Evolutionary conservation across 2,113 vertebrate species (phyloP), one percentile per base, ranked within the genome.

Genomic region (Nothocercus julius): DNA sequence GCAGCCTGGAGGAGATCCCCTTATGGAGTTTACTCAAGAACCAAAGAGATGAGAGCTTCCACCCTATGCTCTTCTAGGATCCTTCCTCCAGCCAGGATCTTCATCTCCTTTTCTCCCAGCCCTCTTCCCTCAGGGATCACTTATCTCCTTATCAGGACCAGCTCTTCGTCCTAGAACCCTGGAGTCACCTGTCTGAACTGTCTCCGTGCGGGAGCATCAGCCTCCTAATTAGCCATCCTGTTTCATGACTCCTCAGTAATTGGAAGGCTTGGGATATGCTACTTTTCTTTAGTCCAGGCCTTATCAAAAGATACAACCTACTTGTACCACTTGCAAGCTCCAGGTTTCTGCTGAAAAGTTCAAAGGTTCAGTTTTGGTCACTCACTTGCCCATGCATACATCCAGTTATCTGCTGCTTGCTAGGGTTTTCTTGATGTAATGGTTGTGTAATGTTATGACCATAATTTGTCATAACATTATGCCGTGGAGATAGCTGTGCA

Each of bases 361-460:
- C 44, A 30, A 54, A 64, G 81, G 38, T 54, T 10, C 3, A 40
- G 0, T 32, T 64, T 14, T 22, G 40, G 30, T 54, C 8, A 77
- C 54, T 45, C 22, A 27, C 34, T 53, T 47, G 16, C 13, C 25
- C 45, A 36, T 2, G 47, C 2, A 11, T 27, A 56, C 7, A 30
- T 2, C 6, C 6, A 80, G 16, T 53, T 68, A 14, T 76, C 63
- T 80, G 4, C 42, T 15, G 9, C 34, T 72, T 13, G 8, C 47
- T 28, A 28, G 11, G 34, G 13, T 34, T 53, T 72, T 53, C 47
- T 49, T 49, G 47, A 21, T 49, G 19, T 49, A 21, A 49, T 49
- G 20, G 47, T 49, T 49, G 20, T 36, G 34, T 30, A 0, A 36
- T 36, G 36, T 36, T 36, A 36, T 36, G 36, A 0, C 24, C 22